Evolutionary conservation across 1,140 invertebrate genomes (phyloP).

Genomic region (Carposina sasakii): DNA sequence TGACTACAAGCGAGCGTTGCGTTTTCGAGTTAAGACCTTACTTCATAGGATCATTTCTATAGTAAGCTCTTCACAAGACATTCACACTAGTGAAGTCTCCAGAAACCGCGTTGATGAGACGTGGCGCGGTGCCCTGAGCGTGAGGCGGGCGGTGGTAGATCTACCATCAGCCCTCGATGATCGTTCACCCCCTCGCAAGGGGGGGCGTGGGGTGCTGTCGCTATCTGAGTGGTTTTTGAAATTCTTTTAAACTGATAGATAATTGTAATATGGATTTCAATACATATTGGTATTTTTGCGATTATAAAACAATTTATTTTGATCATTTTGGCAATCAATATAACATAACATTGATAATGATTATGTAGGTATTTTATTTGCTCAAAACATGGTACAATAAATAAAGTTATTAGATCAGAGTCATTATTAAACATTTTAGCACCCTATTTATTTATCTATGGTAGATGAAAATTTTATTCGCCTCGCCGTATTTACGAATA

Average conservation of each 20-base stretch:
- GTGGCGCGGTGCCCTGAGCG: slow-evolving; percentile 40
- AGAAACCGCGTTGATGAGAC: slow-evolving; percentile 33
- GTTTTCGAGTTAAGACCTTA: slow-evolving; percentile 24
- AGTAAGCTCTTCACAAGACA: slow-evolving; percentile 35
- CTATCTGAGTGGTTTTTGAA: slow-evolving; percentile 35
- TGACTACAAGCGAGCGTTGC: neutral
- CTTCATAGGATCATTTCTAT: slow-evolving; percentile 52
- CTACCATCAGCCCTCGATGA: slow-evolving; percentile 39
- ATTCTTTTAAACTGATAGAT: slow-evolving; percentile 11
- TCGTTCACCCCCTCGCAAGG: slow-evolving; percentile 23
- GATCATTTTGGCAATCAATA: too few species aligned
- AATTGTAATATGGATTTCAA: too few species aligned
- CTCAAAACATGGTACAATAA: too few species aligned
- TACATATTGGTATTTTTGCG: too few species aligned
- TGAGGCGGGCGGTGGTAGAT: slow-evolving; percentile 26
- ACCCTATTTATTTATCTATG: too few species aligned
- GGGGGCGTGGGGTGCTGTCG: slow-evolving; percentile 30
- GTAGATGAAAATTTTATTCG: too few species aligned
- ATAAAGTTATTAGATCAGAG: too few species aligned
- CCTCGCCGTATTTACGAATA: too few species aligned
- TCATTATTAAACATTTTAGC: too few species aligned
- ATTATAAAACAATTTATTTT: too few species aligned
- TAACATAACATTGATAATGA: too few species aligned
- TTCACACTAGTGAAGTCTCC: slow-evolving; percentile 27
- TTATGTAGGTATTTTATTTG: too few species aligned